Evolutionary conservation across 2,888 invertebrate species (phyloP), one percentile per base, ranked within the genome.

Genomic region (Drosophila nr. perissopoda): DNA sequence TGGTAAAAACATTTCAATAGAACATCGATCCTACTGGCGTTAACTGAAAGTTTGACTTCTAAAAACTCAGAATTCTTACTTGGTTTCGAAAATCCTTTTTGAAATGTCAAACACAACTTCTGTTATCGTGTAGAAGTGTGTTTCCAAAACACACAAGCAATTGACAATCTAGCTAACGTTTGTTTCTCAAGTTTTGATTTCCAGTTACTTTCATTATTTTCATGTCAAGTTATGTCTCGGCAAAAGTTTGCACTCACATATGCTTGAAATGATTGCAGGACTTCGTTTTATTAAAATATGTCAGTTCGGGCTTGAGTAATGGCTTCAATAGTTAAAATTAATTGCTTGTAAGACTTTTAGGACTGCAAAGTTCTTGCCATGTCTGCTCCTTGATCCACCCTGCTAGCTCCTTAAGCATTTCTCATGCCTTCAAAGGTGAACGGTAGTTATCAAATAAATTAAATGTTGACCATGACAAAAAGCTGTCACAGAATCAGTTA

Each of bases 221-320:
- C 74, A 84, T 78, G 72, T 57, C 58, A 71, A 71, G 76, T 82
- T 75, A 56, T 70, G 42, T 36, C 38, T 29, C 36, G 36, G 25
- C 49, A 67, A 76, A 79, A 82, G 57, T 75, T 74, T 59, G 21
- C 25, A 31, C 13, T 34, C 53, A 61, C 87, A 89, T 89, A 83
- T 87, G 87, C 73, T 81, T 36, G 66, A 69, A 60, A 63, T 84
- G 70, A 70, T 82, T 73, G 72, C 71, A 74, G 70, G 88, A 77
- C 80, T 85, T 84, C 82, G 82, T 82, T 89, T 80, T 71, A 84
- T 84, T 89, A 89, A 89, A 89, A 84, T 87, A 71, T 82, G 89
- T 87, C 75, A 36, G 67, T 69, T 71, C 60, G 62, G 77, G 67
- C 72, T 77, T 79, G 85, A 85, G 64, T 72, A 84, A 89, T 89